Base-by-base conservation (phyloP, 2,113 vertebrate species). In the Enhydra lutris region DNA sequence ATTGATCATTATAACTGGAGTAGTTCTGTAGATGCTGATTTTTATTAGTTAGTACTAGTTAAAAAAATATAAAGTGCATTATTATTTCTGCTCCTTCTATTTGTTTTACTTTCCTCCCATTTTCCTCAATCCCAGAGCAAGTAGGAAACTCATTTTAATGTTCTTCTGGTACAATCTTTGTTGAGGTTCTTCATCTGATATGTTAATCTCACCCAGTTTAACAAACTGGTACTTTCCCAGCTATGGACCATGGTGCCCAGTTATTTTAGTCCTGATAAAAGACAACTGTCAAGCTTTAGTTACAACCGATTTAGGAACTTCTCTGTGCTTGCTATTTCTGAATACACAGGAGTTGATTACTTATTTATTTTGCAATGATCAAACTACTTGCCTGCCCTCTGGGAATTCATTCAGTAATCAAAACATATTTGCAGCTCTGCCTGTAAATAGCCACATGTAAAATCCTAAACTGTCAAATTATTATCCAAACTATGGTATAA, bases 191-290 rank as follows among this genome's bases (percentile, higher is more conserved):
- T 91, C 57, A 83, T n/a, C 29, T 71, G 31, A 73, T 23, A 63
- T 31, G 39, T 63, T 55, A 39, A 0, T 45, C 36, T 61, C 18
- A 63, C 59, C 24, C 39, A 31, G 31, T 78, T 87, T 94, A 78
- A 92, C 24, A 96, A 79, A n/a, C 57, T 52, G 39, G 6, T 45
- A 10, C 12, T 67, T 93, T 93, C 61, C 73, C 45, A 65, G n/a
- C 31, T 91, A 45, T 79, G 50, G 6, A 71, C 24, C 29, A 39
- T 17, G 39, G 13, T 65, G 26, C 15, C 55, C 34, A 92, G 61
- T 82, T 96, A 90, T 86, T 63, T 95, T 45, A 76, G n/a, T 86
- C 42, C 93, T 91, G 74, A 90, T 18, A 83, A 94, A 95, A 93
- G 34, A 45, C 18, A 52, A 67, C n/a, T 63, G 65, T 65, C 59